Conservation (phyloP, 2,888 invertebrate genomes). For the Patella caerulea region DNA sequence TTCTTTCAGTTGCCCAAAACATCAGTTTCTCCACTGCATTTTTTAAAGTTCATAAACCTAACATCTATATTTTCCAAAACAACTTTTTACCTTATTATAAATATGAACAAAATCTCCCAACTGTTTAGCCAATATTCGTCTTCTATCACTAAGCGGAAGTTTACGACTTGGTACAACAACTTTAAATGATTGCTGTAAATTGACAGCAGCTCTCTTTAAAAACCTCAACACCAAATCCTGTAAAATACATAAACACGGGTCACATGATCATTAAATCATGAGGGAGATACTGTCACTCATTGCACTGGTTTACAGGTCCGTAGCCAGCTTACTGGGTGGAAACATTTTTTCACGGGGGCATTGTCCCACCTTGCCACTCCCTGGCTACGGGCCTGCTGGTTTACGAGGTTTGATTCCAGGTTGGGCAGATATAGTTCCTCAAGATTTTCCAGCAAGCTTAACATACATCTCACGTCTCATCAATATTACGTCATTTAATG, state of each 20-base stretch:
- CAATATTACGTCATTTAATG: no score
- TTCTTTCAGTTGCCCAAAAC: not conserved
- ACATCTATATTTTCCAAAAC: not conserved
- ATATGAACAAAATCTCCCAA: conserved; percentile 71
- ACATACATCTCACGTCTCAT: no score
- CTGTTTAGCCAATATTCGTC: conserved; percentile 70
- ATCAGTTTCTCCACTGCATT: not conserved
- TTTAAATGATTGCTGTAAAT: conserved; percentile 69
- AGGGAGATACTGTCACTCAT: no score
- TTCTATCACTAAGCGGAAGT: conserved; percentile 64
- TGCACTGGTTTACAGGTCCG: no score
- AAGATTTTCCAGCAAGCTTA: no score
- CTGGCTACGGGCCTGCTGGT: no score
- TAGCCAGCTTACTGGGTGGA: no score
- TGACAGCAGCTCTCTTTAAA: conserved; percentile 70
- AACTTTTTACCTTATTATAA: conserved; percentile 65
- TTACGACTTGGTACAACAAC: conserved; percentile 70
- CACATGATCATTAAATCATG: not conserved
- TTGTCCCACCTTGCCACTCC: no score
- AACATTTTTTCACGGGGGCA: no score
- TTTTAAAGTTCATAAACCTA: no score
- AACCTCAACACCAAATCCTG: conserved; percentile 71
- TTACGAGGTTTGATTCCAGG: no score
- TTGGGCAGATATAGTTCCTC: no score
- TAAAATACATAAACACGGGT: conserved; percentile 19